Percentiles rank a stretch among this genome's conserved stretches.
Evolutionary conservation across 2,797 vertebrate species (phyloP).

Genomic region (Poecilia velifera): DNA sequence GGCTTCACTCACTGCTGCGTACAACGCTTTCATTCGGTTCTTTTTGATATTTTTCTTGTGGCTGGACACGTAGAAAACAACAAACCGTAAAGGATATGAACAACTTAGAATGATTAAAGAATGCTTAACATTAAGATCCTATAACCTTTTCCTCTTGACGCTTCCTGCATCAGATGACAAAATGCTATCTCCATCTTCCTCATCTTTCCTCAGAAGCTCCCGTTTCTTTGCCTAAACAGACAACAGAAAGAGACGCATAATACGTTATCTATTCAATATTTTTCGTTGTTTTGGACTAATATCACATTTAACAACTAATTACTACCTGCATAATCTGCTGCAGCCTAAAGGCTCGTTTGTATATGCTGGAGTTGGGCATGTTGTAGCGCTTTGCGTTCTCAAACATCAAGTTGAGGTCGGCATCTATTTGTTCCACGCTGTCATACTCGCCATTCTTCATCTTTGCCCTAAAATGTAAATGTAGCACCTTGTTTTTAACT

Average conservation of each 20-base stretch:
- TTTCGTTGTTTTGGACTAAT: neutral
- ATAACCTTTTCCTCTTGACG: constrained; percentile 92
- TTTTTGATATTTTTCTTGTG: constrained; percentile 98
- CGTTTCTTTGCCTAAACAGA: constrained; percentile 90
- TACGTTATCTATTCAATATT: neutral
- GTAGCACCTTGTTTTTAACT: neutral
- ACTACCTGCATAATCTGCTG: constrained; percentile 96
- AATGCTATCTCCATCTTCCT: constrained; percentile 95
- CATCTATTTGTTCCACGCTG: constrained; percentile 91
- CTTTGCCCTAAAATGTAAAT: constrained; percentile 83
- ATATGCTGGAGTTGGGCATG: constrained; percentile 96
- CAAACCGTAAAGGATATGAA: neutral
- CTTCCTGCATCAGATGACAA: constrained; percentile 94
- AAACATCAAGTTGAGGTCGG: constrained; percentile 95
- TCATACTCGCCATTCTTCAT: constrained; percentile 96
- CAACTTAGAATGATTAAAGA: neutral
- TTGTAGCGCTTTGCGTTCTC: constrained; percentile 99
- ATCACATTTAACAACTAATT: constrained; percentile 2
- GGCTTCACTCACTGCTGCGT: constrained; percentile 89
- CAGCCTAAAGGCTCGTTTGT: constrained; percentile 95
- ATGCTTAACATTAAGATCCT: neutral
- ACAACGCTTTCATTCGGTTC: constrained; percentile 93
- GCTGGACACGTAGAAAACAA: constrained; percentile 51
- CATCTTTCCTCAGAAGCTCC: constrained; percentile 91
- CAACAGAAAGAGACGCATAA: neutral